Evolutionary conservation across 1,140 invertebrate genomes (phyloP), one percentile per base, ranked within the genome.

Genomic region (Steinernema khuongi): DNA sequence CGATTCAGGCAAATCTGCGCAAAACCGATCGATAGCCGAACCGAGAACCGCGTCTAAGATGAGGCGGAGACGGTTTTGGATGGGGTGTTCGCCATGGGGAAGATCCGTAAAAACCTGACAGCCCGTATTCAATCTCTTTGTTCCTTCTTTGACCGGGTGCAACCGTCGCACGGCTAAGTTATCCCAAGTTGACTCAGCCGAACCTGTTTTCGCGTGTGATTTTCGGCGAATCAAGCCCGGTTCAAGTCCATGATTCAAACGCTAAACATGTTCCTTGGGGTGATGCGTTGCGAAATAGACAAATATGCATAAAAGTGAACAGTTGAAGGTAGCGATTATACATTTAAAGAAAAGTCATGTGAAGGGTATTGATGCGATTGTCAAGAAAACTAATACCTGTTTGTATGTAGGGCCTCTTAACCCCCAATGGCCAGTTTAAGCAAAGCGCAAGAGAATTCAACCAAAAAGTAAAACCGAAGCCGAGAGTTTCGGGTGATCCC

Each of bases 51-150:
- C 7, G 36, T 60, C 22, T 22, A 26, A 26, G 50, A 60, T 60
- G 11, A n/a, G 50, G 50, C 50, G 50, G 50, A 7, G 50, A 60
- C 50, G 50, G 11, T 60, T 60, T 60, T 11, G 36, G 36, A 41
- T n/a, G 50, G 11, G 26, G 11, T 60, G 7, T 22, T 60, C 50
- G 11, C 50, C 14, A 22, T 60, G 50, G 50, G 50, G 50, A 26
- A 60, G 50, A 60, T 60, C 50, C 50, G 50, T 60, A 22, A 60
- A 60, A 60, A 60, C 50, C 50, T 60, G 50, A 60, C 50, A 7
- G n/a, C 36, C n/a, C 14, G 11, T 26, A 22, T 11, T 60, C 50
- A 7, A 26, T 60, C 50, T 26, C 50, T 60, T 60, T 60, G 50
- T 60, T 60, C 50, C 50, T 60, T 60, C 26, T 60, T 60, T 22